Evolutionary conservation across 2,888 invertebrate genomes (phyloP).

Genomic region (Tetanocera ferruginea): DNA sequence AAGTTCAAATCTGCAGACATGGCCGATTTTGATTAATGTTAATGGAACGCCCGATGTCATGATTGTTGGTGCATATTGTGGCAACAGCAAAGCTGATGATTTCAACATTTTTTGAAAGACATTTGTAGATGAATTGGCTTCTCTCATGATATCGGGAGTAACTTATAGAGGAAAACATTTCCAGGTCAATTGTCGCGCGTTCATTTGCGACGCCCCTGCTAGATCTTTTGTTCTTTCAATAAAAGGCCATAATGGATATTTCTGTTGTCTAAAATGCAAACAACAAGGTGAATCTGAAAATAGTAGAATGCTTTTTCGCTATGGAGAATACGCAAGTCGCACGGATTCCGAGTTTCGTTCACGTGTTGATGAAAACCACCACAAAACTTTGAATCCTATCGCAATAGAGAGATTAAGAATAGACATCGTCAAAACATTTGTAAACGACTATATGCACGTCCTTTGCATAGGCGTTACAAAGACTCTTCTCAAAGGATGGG

Average conservation of each 20-base stretch:
- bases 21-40: slow-evolving; percentile 39
- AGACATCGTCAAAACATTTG: neutral
- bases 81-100: slow-evolving; percentile 37
- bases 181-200: slow-evolving; percentile 34
- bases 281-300: slow-evolving; percentile 35
- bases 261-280: slow-evolving; percentile 34
- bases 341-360: slow-evolving; percentile 34
- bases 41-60: slow-evolving; percentile 36
- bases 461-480: neutral
- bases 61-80: slow-evolving; percentile 33
- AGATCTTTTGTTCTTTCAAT: slow-evolving; percentile 36
- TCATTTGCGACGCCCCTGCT: slow-evolving; percentile 39
- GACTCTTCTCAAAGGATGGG: neutral
- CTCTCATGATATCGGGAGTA: no score
- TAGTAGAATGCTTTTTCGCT: slow-evolving; percentile 19
- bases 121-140: no score
- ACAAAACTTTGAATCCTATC: slow-evolving; percentile 33
- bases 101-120: slow-evolving; percentile 29
- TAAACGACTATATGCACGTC: neutral
- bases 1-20: slow-evolving; percentile 34
- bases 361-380: slow-evolving; percentile 35
- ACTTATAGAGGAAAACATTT: no score
- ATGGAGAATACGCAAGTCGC: slow-evolving; percentile 22
- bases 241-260: slow-evolving; percentile 34
- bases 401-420: neutral